Evolutionary conservation across 1,140 invertebrate species (phyloP), one percentile per base, ranked within the genome.

Genomic region (Pentalonia nigronervosa): DNA sequence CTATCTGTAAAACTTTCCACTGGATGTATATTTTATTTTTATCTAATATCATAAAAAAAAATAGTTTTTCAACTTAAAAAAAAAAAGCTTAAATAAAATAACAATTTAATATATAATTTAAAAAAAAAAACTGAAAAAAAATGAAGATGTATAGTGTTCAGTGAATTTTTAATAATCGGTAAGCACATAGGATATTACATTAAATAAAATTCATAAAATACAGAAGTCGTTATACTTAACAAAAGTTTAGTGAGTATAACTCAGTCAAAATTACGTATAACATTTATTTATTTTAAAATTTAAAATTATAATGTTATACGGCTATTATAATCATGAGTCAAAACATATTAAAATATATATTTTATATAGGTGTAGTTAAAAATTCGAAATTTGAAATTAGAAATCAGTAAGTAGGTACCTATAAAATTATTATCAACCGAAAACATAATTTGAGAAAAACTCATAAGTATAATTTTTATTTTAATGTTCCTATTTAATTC

Each of bases 11-110:
- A 87, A 87, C 84, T 45, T 87, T 87, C 48, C 45, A 21, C 25
- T n/a, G 45, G 45, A 87, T 87, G n/a, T 48, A 87, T 87, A n/a
- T 87, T 87, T 87, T 47, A 87, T 87, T 87, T 87, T 48, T 87
- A n/a, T 87, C 20, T 87, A n/a, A 48, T 87, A 87, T 48, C 47
- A 48, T 48, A 50, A 87, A 86, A 50, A 87, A 86, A 87, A 87
- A n/a, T 87, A 87, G 45, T 87, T 87, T 87, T n/a, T 45, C 2
- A 87, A 87, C 86, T 87, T 87, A n/a, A 3, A 47, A 48, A 47
- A 47, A 4, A 41, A 41, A 41, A 41, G 25, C 84, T 45, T 48
- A 87, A 87, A 87, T 87, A 87, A 87, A 48, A 47, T 48, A 87
- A 87, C 30, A 48, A 87, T 48, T 30, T 87, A 87, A 87, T 87